Evolutionary conservation across 2,888 invertebrate species (phyloP).

Genomic region (Drosophila acutilabella): DNA sequence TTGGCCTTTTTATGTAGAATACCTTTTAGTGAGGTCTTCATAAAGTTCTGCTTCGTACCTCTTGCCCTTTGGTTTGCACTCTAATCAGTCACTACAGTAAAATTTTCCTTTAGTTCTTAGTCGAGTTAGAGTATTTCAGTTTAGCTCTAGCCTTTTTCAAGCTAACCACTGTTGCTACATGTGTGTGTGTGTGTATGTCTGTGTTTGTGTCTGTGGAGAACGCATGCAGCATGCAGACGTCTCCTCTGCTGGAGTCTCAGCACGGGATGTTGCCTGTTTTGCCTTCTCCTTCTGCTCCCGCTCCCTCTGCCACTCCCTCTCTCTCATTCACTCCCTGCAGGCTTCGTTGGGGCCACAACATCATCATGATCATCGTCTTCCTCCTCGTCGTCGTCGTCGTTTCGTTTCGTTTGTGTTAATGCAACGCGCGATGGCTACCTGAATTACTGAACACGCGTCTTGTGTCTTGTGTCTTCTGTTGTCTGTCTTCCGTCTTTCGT

Average conservation of each 20-base stretch:
- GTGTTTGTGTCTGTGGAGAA: conserved; percentile 63
- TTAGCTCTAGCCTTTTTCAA: conserved; percentile 2
- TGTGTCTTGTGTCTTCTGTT: conserved; percentile 80
- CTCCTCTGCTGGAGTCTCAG: conserved; percentile 51
- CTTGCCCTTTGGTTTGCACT: not conserved
- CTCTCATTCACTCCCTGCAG: conserved; percentile 28
- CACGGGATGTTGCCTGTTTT: conserved; percentile 49
- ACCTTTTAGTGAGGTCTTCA: too few relatives aligned
- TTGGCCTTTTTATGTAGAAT: too few relatives aligned
- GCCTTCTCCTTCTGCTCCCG: conserved; percentile 2
- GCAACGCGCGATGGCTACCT: conserved; percentile 84
- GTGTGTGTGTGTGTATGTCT: conserved; percentile 14
- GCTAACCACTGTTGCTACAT: conserved; percentile 1
- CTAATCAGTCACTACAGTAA: too few relatives aligned
- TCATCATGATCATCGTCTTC: conserved; percentile 3
- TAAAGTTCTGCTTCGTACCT: too few relatives aligned
- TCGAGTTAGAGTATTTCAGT: conserved; percentile 32
- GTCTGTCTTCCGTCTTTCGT: conserved; percentile 60
- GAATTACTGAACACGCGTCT: conserved; percentile 85
- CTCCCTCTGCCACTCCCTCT: conserved; percentile 14
- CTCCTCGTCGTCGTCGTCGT: conserved; percentile 21
- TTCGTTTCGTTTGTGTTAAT: conserved; percentile 82
- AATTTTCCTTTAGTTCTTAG: too few relatives aligned
- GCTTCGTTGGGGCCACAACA: conserved; percentile 53
- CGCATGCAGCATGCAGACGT: conserved; percentile 54